These are phyloP conservation scores for Pseudorhiza aurosa DNA, from an alignment of 30 jellyfish, hydroid and myxozoan genomes.

Conservation along the genomic window DNA sequence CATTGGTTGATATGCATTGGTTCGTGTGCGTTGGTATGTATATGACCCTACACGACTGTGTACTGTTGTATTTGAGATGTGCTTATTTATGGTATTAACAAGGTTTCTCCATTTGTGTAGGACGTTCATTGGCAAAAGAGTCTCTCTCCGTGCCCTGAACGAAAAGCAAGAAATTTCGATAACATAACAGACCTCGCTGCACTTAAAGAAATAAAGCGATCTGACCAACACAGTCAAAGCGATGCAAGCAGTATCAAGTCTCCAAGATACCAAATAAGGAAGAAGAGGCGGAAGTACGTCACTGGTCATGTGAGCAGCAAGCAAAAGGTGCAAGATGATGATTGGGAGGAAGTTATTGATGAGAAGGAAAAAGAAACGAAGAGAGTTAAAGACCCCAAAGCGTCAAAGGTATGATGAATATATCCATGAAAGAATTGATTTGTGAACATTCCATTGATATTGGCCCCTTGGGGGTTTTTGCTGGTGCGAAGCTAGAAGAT, in stretches of 20 bases:
- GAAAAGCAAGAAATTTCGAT: constrained; percentile 42
- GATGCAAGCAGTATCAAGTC: constrained; percentile 57
- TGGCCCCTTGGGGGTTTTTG: too few species aligned
- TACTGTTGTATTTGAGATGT: too few species aligned
- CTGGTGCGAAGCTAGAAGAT: too few species aligned
- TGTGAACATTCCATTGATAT: too few species aligned
- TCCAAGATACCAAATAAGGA: constrained; percentile 59
- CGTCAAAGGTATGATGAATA: constrained; percentile 22
- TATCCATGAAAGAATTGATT: background rate
- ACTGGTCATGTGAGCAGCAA: constrained; percentile 18
- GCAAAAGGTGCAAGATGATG: constrained; percentile 13
- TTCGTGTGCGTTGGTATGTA: too few species aligned
- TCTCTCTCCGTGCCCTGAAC: constrained; percentile 40
- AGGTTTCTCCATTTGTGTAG: background rate
- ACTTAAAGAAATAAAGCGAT: constrained; percentile 42
- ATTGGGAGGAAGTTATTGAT: background rate
- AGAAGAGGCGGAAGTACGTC: constrained; percentile 59
- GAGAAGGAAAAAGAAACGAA: constrained; percentile 28
- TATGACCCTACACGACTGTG: too few species aligned
- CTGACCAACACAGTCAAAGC: constrained; percentile 58
- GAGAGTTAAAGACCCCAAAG: constrained; percentile 40
- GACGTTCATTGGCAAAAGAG: constrained; percentile 68
- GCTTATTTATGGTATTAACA: too few species aligned
- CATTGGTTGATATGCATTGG: too few species aligned
- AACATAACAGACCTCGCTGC: constrained; percentile 44